Conservation (phyloP, 2,888 invertebrate genomes). For the Drosophila niveifrons region DNA sequence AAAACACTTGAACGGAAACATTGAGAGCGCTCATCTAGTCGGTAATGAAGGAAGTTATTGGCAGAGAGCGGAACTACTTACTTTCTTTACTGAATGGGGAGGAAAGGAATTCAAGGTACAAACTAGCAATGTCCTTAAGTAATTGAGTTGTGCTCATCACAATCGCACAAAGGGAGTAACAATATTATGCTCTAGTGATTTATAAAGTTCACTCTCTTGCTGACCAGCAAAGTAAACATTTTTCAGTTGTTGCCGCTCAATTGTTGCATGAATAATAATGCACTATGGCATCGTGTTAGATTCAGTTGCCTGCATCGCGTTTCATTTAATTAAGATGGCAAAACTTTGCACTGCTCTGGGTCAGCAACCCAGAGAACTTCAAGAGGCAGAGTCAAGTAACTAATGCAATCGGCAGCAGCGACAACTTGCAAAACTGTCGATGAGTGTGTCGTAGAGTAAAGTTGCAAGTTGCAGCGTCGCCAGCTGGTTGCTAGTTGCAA, state of each 20-base stretch:
- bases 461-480: constrained; percentile 1
- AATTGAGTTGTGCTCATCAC: neutral
- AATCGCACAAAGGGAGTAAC: constrained; percentile 1
- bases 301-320: constrained; percentile 37
- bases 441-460: constrained; percentile 2
- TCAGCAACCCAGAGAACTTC: constrained; percentile 9
- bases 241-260: constrained; percentile 19
- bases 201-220: neutral
- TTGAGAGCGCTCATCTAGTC: constrained; percentile 5
- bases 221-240: neutral
- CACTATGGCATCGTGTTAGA: constrained; percentile 9
- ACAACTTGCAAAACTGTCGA: constrained; percentile 41
- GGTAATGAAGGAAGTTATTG: constrained; percentile 9
- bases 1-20: constrained; percentile 9
- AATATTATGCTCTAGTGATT: constrained; percentile 1
- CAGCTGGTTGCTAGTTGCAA: constrained; percentile 24
- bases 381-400: constrained; percentile 20
- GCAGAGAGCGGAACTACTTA: neutral
- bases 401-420: constrained; percentile 34
- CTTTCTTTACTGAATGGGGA: neutral
- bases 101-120: neutral
- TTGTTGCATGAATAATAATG: constrained; percentile 51
- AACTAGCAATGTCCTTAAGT: neutral
- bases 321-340: constrained; percentile 60
- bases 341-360: constrained; percentile 37